Percentiles rank a stretch among this genome's conserved stretches.
Evolutionary conservation across 2,113 vertebrate genomes (phyloP).

Genomic region (Panthera tigris): DNA sequence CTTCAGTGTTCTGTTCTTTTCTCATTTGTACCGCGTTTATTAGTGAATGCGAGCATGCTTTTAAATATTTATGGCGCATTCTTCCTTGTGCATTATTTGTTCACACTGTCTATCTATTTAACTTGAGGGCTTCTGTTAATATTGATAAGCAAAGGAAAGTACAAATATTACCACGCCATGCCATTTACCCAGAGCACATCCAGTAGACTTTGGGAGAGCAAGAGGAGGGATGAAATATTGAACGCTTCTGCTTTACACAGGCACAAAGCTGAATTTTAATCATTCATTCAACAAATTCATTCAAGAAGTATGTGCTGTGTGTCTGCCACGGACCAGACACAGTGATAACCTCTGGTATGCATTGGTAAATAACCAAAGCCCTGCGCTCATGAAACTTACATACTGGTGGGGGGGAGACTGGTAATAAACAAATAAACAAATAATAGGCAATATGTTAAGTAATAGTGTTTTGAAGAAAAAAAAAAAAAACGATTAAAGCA

Average conservation of each 20-base stretch:
- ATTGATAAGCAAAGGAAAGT: background rate
- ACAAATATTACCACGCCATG: background rate
- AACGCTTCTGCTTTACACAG: background rate
- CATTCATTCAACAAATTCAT: background rate
- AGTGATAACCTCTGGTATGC: no score
- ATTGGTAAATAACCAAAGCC: background rate
- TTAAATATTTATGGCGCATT: background rate
- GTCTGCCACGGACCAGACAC: background rate
- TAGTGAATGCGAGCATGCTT: background rate
- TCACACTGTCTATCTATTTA: background rate
- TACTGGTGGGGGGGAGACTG: background rate
- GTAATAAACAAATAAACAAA: background rate
- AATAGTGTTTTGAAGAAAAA: background rate
- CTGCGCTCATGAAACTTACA: background rate
- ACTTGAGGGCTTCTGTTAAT: background rate
- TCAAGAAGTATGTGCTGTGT: background rate
- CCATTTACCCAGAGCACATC: background rate
- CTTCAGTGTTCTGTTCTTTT: background rate
- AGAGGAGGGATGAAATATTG: background rate
- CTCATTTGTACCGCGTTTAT: background rate
- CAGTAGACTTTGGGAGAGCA: background rate
- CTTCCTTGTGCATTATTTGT: background rate
- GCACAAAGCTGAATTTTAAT: background rate
- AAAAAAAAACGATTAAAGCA: background rate
- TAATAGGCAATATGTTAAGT: background rate